Evolutionary conservation across 2,888 invertebrate species (phyloP), one percentile per base, ranked within the genome.

Genomic region (Tachystola acroxantha): DNA sequence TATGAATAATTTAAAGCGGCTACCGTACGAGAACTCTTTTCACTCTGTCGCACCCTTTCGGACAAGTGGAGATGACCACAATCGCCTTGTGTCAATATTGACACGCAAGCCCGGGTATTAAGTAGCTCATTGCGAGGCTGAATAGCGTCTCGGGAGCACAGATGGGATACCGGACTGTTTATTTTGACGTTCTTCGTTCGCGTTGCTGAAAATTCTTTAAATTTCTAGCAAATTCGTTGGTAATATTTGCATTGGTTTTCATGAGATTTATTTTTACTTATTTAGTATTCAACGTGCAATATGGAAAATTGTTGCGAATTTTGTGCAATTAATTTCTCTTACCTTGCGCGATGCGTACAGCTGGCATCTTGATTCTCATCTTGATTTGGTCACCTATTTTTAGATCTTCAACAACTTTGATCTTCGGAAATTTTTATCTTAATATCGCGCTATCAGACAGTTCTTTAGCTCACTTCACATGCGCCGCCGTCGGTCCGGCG

Each of bases 311-410:
- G n/a, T n/a, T n/a, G 16, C 16, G 6, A 16, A 13, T 36, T 32
- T 29, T 13, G 24, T 36, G 13, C 10, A 36, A 81, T n/a, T n/a
- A n/a, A n/a, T n/a, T n/a, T n/a, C n/a, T n/a, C 92, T 92, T 89
- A 96, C 96, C 96, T 95, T 96, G 96, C 89, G 96, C 95, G 91
- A 96, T 96, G 90, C 96, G 93, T 89, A 96, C 95, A 87, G 96
- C 96, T 88, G 96, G 96, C 96, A 96, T 96, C 92, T 96, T 96
- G 91, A 96, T 96, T 95, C 96, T 94, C 96, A 96, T 96, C 91
- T 93, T 96, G 93, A 84, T 78, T 81, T 81, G 86, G 78, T 86
- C 86, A 85, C 86, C 86, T 85, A 86, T 86, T 79, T 85, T 86
- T 84, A 75, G 66, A 66, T 77, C 69, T 84, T 84, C 63, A 72